These are phyloP conservation scores for Myotis pilosus DNA, from an alignment of 2,797 vertebrate genomes.

Conservation along the genomic window DNA sequence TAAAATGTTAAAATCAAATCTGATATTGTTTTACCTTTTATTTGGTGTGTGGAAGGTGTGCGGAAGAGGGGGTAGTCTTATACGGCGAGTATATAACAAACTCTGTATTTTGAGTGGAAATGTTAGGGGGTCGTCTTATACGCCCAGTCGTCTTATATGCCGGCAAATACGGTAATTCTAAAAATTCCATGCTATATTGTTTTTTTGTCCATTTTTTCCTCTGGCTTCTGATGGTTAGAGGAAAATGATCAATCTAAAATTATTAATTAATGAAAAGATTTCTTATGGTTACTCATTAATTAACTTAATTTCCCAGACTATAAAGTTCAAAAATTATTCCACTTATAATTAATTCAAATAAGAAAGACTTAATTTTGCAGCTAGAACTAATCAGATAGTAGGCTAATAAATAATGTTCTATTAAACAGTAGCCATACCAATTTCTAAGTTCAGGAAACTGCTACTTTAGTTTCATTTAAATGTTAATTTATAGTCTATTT, in stretches of 20 bases:
- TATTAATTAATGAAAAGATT: not conserved
- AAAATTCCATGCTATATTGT: not conserved
- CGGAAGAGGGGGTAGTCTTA: no score
- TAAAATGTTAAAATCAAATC: no score
- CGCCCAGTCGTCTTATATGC: no score
- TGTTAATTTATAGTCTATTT: not conserved
- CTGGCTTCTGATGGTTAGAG: not conserved
- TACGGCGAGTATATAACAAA: no score
- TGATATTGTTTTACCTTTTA: no score
- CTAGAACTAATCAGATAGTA: not conserved
- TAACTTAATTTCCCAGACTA: conserved; percentile 24
- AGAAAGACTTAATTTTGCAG: not conserved
- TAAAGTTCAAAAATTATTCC: conserved; percentile 22
- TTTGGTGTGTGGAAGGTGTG: no score
- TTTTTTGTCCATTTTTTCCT: not conserved
- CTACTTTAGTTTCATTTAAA: not conserved
- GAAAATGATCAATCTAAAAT: not conserved
- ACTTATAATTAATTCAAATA: conserved; percentile 7
- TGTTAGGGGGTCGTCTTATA: no score
- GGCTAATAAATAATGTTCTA: not conserved
- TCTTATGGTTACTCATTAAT: not conserved
- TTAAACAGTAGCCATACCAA: not conserved
- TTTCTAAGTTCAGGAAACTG: not conserved
- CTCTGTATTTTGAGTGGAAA: no score
- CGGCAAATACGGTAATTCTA: no score